These are phyloP conservation scores for Plagodis dolabraria DNA, from an alignment of 2,888 invertebrate genomes.

Conservation along the genomic window DNA sequence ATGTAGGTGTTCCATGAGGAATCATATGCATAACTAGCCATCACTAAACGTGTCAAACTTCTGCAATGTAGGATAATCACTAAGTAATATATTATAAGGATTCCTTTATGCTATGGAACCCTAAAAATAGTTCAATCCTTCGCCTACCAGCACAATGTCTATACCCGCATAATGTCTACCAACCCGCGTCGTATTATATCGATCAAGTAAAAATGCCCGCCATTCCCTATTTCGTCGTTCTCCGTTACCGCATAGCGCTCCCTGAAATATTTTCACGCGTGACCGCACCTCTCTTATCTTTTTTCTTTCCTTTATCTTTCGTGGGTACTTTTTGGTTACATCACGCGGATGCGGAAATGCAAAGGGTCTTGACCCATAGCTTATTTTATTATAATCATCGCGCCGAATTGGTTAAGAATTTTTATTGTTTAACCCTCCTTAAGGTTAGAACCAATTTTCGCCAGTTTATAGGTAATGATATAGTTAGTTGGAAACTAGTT, in stretches of 20 bases:
- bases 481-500: too few relatives aligned
- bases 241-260: conserved; percentile 19
- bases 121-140: not conserved
- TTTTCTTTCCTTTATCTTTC: conserved; percentile 18
- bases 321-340: conserved; percentile 4
- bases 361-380: not conserved
- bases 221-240: conserved; percentile 22
- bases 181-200: conserved; percentile 22
- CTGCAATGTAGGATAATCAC: too few relatives aligned
- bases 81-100: too few relatives aligned
- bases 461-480: too few relatives aligned
- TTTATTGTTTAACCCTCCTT: too few relatives aligned
- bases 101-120: too few relatives aligned
- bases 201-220: conserved; percentile 26
- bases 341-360: not conserved
- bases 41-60: too few relatives aligned
- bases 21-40: too few relatives aligned
- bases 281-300: conserved; percentile 22
- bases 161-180: conserved; percentile 7
- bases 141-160: not conserved
- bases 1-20: too few relatives aligned
- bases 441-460: too few relatives aligned
- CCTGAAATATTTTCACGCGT: conserved; percentile 26
- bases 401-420: too few relatives aligned
- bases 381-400: too few relatives aligned